Conservation (phyloP, 2,797 vertebrate species). For the Bradypodion pumilum region DNA sequence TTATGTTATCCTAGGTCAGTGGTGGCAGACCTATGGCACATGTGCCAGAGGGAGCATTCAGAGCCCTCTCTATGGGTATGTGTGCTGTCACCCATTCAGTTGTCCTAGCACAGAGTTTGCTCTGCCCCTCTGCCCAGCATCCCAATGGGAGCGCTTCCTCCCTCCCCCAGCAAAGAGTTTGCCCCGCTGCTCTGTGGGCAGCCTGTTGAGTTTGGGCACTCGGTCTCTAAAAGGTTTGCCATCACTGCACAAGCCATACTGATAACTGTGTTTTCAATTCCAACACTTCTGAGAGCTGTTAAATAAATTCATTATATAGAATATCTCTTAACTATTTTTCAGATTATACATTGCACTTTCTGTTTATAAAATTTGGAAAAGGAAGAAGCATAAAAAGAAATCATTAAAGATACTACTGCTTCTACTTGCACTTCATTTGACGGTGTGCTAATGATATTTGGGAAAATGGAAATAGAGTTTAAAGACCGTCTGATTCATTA, state of each 20-base stretch:
- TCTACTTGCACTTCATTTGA: neutral
- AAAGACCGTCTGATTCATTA: neutral
- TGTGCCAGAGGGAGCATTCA: too few species aligned
- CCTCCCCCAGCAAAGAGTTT: too few species aligned
- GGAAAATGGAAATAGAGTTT: conserved; percentile 1
- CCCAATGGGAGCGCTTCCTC: too few species aligned
- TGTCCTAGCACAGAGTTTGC: too few species aligned
- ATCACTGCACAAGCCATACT: too few species aligned
- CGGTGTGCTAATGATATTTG: neutral
- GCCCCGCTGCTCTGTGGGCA: too few species aligned
- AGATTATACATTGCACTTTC: neutral
- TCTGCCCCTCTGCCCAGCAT: too few species aligned
- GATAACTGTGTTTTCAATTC: neutral
- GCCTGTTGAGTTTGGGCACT: too few species aligned
- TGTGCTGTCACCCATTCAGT: too few species aligned
- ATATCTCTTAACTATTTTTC: neutral
- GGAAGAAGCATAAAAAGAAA: conserved; percentile 3
- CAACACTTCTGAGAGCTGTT: neutral
- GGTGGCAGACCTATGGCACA: too few species aligned
- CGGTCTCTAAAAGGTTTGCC: too few species aligned
- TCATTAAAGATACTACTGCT: neutral
- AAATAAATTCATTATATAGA: neutral
- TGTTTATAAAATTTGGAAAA: neutral
- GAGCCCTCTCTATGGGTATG: too few species aligned
- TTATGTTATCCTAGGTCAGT: neutral